Evolutionary conservation across 2,797 vertebrate species (phyloP).

Genomic region (Neosilurus mollespiculum): DNA sequence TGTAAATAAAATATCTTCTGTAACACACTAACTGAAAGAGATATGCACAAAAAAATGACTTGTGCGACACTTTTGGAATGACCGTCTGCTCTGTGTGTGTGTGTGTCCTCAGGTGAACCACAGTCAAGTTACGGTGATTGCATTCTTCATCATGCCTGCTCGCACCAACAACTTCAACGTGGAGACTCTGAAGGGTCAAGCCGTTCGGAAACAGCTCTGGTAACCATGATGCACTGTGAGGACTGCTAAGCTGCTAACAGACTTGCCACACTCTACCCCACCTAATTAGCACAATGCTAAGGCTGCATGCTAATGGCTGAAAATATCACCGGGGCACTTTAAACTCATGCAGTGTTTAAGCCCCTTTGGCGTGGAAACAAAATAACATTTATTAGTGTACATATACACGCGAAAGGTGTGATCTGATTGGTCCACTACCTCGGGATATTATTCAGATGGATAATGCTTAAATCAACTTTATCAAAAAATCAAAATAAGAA

Average conservation of each 20-base stretch:
- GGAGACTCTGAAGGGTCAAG: slow-evolving; percentile 91
- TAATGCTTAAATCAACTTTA: no score
- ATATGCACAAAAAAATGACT: neutral
- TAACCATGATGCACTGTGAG: slow-evolving; percentile 63
- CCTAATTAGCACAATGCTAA: neutral
- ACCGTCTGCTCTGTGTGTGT: neutral
- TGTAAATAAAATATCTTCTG: neutral
- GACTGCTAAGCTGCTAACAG: slow-evolving; percentile 32
- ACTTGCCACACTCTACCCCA: neutral
- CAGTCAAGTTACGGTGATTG: slow-evolving; percentile 84
- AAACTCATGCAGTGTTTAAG: neutral
- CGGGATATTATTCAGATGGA: no score
- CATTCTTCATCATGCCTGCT: slow-evolving; percentile 95
- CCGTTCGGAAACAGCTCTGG: slow-evolving; percentile 92
- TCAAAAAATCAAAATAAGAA: neutral
- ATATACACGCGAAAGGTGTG: no score
- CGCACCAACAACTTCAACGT: slow-evolving; percentile 95
- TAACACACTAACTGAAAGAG: neutral
- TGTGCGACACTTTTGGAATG: neutral
- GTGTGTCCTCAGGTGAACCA: slow-evolving; percentile 80
- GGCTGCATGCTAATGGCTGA: neutral
- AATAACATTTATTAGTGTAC: neutral
- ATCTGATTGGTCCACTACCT: no score
- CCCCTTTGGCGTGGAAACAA: neutral
- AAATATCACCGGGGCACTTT: neutral